These are phyloP conservation scores for Trachymyrmex cornetzi DNA, from an alignment of 1,140 invertebrate species.

Conservation along the genomic window DNA sequence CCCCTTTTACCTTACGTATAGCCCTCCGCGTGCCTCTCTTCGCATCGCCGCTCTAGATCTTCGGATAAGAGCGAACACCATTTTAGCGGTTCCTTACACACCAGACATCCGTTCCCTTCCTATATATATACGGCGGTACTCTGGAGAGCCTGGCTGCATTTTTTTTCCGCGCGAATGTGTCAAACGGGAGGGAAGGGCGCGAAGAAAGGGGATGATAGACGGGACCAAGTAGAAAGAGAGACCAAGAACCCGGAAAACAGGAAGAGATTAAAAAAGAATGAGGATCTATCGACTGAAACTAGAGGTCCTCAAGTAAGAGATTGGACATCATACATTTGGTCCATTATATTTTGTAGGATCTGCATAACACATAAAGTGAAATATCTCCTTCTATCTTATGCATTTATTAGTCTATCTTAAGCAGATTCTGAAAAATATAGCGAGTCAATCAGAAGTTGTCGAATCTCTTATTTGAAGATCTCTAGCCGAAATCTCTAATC, in stretches of 20 bases:
- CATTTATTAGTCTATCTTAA: too few relatives aligned
- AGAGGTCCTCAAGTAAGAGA: too few relatives aligned
- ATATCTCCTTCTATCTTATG: too few relatives aligned
- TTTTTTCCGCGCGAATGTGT: slow-evolving; percentile 73
- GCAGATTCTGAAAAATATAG: too few relatives aligned
- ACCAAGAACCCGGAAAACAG: not conserved
- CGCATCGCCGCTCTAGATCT: slow-evolving; percentile 87
- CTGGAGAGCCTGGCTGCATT: slow-evolving; percentile 67
- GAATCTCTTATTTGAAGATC: too few relatives aligned
- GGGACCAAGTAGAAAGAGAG: not conserved
- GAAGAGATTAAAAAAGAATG: slow-evolving; percentile 23
- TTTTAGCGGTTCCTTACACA: slow-evolving; percentile 88
- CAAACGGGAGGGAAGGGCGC: slow-evolving; percentile 54
- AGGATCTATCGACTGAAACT: slow-evolving; percentile 62
- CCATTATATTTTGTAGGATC: too few relatives aligned
- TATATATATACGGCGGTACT: slow-evolving; percentile 50
- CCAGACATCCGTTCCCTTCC: slow-evolving; percentile 85
- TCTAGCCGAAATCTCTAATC: slow-evolving; percentile 56
- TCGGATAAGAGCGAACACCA: slow-evolving; percentile 87
- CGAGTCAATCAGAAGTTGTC: too few relatives aligned
- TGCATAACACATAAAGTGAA: too few relatives aligned
- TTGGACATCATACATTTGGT: too few relatives aligned
- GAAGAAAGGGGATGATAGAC: slow-evolving; percentile 18
- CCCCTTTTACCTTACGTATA: slow-evolving; percentile 79
- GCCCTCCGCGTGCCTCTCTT: slow-evolving; percentile 85